phyloP scores from a whole-genome alignment of 2,113 vertebrate species.

The Cyanocitta stelleri region DNA sequence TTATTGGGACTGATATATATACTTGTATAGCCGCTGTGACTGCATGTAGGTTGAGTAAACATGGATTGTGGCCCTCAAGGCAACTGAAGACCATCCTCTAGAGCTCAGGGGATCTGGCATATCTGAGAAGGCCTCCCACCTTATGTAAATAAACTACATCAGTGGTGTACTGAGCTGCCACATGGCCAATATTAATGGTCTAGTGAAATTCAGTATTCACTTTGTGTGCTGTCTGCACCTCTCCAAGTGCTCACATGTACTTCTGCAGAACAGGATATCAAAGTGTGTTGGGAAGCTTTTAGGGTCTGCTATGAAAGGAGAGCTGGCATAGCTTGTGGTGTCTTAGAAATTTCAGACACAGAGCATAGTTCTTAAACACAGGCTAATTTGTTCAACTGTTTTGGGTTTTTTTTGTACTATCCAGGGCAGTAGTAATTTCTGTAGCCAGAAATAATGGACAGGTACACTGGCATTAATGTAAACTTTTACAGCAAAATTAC shows the following conservation, averaged over 20 bases:
- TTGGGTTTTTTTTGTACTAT: neutral
- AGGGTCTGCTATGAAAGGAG: neutral
- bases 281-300: neutral
- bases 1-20: neutral
- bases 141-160: neutral
- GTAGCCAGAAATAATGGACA: neutral
- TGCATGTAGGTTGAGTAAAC: neutral
- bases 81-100: neutral
- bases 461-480: neutral
- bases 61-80: neutral
- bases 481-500: neutral
- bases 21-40: neutral
- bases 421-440: neutral
- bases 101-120: neutral
- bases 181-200: neutral
- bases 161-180: neutral
- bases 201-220: neutral
- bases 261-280: neutral
- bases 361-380: neutral
- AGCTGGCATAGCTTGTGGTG: neutral
- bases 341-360: neutral
- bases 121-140: neutral
- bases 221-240: neutral
- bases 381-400: neutral
- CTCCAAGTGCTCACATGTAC: neutral